Base-by-base conservation (phyloP, 2,113 vertebrate species). In the Myodes glareolus region DNA sequence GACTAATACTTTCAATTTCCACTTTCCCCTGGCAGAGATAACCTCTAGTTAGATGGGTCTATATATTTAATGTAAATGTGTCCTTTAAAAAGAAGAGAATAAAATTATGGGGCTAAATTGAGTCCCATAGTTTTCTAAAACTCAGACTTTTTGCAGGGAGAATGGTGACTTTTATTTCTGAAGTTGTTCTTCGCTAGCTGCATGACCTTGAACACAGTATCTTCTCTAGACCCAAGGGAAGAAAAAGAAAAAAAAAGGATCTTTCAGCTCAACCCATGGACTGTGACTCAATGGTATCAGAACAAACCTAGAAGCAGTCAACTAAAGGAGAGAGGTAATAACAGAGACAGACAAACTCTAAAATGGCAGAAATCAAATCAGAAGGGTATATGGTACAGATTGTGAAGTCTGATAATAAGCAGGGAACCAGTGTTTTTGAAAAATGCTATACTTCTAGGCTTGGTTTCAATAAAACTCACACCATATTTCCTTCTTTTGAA, bases 401-500 rank as follows among this genome's bases (percentile, higher is more conserved):
- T 90, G 90, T 19, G 90, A 96, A 86, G 29, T 0, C 27, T 70
- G 55, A 39, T 4, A 77, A 42, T 42, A 94, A 55, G 27, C 29
- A 92, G 70, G 5, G 5, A 86, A 73, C 81, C 23, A 63, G 33
- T 82, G 17, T 75, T 94, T 88, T 39, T 42, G 25, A 19, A 90
- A 93, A 85, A 87, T 55, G 36, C 19, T 70, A 31, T 52, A 50
- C 7, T 58, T 90, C 77, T 5, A 90, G 91, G 42, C 5, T 80
- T 75, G 39, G 81, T 95, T 81, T 95, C 25, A 80, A 39, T 84
- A 70, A 96, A 95, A 94, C 42, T 42, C 84, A 58, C 68, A 11
- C 19, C 13, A 76, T 47, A 5, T 70, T 70, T 90, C 23, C 21
- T 93, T 95, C 36, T 78, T 88, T 94, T 90, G 42, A 88, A 97